Evolutionary conservation across 2,113 vertebrate species (phyloP).

Genomic region (Myotis lucifugus): DNA sequence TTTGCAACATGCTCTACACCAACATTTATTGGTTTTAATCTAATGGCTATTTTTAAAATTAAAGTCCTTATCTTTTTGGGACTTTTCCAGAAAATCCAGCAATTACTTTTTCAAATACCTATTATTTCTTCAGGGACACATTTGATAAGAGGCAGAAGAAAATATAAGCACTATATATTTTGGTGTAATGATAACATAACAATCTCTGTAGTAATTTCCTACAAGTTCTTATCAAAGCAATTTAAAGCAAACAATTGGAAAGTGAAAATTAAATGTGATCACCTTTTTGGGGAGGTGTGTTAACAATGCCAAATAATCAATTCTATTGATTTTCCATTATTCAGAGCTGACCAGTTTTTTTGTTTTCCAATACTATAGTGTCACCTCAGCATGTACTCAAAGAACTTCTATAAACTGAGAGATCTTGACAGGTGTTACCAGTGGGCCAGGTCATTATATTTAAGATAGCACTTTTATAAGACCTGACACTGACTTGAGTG

Average conservation of each 20-base stretch:
- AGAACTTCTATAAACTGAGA: constrained; percentile 54
- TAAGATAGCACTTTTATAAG: constrained; percentile 78
- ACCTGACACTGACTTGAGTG: constrained; percentile 74
- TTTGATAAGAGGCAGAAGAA: constrained; percentile 53
- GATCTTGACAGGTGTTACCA: constrained; percentile 76
- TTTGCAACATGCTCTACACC: background rate
- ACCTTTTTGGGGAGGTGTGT: background rate
- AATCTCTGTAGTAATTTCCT: constrained; percentile 55
- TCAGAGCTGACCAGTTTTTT: background rate
- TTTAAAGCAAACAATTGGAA: constrained; percentile 53
- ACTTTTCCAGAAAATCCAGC: constrained; percentile 29
- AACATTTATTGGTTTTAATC: constrained; percentile 43
- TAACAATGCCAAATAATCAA: constrained; percentile 45
- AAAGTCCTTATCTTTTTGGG: constrained; percentile 37
- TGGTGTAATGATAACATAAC: constrained; percentile 5
- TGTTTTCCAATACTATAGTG: background rate
- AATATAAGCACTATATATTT: constrained; percentile 42
- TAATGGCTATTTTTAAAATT: constrained; percentile 58
- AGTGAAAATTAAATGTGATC: constrained; percentile 62
- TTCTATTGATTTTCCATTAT: constrained; percentile 23
- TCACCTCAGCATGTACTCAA: background rate
- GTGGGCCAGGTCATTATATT: constrained; percentile 67
- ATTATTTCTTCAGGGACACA: constrained; percentile 53
- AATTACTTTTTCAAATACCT: constrained; percentile 60
- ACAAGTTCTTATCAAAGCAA: constrained; percentile 50